Evolutionary conservation across 2,113 vertebrate genomes (phyloP).

Genomic region (Hippopotamus amphibius): DNA sequence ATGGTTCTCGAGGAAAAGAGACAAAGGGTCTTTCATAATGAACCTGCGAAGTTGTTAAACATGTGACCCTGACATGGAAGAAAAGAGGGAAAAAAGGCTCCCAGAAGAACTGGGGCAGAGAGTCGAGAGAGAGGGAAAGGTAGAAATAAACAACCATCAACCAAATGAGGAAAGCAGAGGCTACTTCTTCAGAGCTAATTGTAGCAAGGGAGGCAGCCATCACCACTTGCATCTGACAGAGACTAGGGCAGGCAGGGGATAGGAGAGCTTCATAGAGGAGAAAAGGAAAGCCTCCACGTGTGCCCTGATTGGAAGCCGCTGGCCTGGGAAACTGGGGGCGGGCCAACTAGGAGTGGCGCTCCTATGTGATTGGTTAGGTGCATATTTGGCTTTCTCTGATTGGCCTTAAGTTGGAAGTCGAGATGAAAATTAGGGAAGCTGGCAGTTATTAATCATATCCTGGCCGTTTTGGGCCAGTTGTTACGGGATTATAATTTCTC

Average conservation of each 20-base stretch:
- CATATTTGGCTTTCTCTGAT: not conserved
- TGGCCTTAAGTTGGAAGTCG: not conserved
- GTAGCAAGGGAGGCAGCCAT: no score
- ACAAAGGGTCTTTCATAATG: not conserved
- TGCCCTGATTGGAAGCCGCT: not conserved
- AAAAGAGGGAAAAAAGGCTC: not conserved
- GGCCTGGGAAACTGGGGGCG: rapidly evolving
- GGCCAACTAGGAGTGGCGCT: not conserved
- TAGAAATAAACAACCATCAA: not conserved
- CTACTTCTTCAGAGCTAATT: not conserved
- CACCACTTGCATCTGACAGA: not conserved
- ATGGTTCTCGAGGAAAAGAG: not conserved
- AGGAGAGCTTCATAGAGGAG: rapidly evolving
- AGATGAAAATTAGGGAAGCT: not conserved
- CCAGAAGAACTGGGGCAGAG: not conserved
- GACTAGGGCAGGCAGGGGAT: not conserved
- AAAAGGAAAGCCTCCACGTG: rapidly evolving
- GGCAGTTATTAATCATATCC: not conserved
- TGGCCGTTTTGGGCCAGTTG: not conserved
- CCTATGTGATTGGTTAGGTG: not conserved
- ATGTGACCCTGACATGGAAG: not conserved
- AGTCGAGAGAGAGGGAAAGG: not conserved
- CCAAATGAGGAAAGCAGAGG: not conserved
- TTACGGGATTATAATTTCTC: rapidly evolving
- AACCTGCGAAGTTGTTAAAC: not conserved